These are phyloP conservation scores for Microcebus jonahi DNA, from an alignment of 2,113 vertebrate genomes.

Conservation along the genomic window DNA sequence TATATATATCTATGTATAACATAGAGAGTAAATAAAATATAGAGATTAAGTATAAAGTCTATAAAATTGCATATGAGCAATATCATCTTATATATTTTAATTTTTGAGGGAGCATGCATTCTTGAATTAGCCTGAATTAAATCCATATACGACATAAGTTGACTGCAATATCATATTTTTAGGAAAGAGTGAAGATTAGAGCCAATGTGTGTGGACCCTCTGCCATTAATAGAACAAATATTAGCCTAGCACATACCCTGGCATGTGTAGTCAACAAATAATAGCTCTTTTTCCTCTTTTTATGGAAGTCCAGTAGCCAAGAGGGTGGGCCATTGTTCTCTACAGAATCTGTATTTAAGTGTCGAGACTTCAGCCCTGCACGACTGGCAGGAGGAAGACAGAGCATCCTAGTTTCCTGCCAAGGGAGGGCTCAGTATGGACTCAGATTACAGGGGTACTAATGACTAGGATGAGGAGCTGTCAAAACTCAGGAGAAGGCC, in stretches of 20 bases:
- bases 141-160: neutral
- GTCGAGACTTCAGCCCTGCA: neutral
- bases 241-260: neutral
- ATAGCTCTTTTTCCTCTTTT: neutral
- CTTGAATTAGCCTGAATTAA: slow-evolving; percentile 46
- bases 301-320: neutral
- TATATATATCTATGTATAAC: neutral
- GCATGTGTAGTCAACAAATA: neutral
- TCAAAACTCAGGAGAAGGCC: neutral
- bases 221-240: neutral
- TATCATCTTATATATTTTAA: slow-evolving; percentile 7
- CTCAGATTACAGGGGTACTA: neutral
- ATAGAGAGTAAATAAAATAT: neutral
- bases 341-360: neutral
- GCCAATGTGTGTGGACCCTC: neutral
- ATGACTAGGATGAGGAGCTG: neutral
- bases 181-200: neutral
- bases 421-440: neutral
- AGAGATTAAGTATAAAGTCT: neutral
- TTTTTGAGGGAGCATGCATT: neutral
- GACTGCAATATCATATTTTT: neutral
- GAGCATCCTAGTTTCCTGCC: neutral
- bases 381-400: neutral
- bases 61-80: slow-evolving; percentile 3
- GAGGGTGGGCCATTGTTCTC: neutral